phyloP scores from a whole-genome alignment of 2,888 invertebrate genomes.

The Oscheius sp. region DNA sequence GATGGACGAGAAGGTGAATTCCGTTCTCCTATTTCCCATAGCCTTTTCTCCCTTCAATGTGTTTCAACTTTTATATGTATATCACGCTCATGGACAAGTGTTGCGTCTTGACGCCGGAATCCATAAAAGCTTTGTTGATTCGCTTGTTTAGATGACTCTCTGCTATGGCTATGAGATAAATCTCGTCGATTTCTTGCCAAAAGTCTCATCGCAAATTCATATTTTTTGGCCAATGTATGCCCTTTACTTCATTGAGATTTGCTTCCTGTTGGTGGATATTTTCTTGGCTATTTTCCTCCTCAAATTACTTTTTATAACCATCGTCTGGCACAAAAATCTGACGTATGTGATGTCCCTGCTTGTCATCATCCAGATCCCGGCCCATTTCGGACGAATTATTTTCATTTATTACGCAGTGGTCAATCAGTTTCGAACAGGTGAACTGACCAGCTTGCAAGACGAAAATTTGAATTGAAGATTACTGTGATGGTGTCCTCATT shows the following conservation, averaged over 20 bases:
- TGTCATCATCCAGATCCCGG: conserved; percentile 4
- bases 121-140: no score
- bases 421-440: neutral
- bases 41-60: no score
- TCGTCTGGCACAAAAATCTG: conserved; percentile 18
- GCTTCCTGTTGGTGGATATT: neutral
- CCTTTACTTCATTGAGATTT: neutral
- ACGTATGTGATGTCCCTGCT: conserved; percentile 1
- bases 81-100: neutral
- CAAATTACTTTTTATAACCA: conserved; percentile 3
- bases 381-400: conserved; percentile 14
- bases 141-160: no score
- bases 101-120: no score
- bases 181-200: conserved; percentile 12
- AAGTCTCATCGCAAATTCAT: neutral
- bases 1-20: no score
- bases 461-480: neutral
- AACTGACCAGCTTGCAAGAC: neutral
- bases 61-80: neutral
- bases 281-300: conserved; percentile 5
- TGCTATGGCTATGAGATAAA: conserved; percentile 9
- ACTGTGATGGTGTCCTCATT: conserved; percentile 4
- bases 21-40: no score
- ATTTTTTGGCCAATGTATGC: conserved; percentile 1
- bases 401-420: conserved; percentile 6